phyloP scores from a whole-genome alignment of 2,113 vertebrate species.

The Tringa solitaria region DNA sequence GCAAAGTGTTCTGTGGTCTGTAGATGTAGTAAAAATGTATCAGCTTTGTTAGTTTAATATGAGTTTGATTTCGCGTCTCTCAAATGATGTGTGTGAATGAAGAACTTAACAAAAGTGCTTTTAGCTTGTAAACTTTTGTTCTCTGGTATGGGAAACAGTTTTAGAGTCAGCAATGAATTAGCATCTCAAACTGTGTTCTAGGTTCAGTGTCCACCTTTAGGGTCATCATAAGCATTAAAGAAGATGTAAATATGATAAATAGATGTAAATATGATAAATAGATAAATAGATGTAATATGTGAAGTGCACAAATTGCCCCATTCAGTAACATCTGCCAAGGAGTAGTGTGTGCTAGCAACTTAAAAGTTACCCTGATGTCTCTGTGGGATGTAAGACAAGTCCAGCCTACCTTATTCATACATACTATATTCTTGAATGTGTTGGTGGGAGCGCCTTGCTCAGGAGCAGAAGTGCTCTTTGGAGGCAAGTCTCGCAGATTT shows the following conservation, averaged over 20 bases:
- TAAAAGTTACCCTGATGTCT: neutral
- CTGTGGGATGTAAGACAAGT: neutral
- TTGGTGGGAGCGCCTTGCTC: neutral
- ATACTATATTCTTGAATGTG: neutral
- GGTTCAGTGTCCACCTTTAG: neutral
- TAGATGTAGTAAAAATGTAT: neutral
- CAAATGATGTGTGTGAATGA: neutral
- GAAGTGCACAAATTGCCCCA: neutral
- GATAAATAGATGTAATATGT: neutral
- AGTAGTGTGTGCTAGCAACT: neutral
- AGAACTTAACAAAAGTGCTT: neutral
- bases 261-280: too few relatives aligned
- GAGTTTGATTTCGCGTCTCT: conserved; percentile 25
- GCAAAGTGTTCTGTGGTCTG: neutral
- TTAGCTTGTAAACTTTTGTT: neutral
- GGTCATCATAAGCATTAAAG: neutral
- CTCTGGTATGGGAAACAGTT: neutral
- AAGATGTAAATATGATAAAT: neutral
- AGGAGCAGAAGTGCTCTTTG: neutral
- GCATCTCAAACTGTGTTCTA: neutral
- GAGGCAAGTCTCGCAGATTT: neutral
- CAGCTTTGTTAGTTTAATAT: conserved; percentile 19
- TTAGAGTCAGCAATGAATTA: neutral
- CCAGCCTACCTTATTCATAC: neutral
- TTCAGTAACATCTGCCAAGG: neutral